Evolutionary conservation across 2,888 invertebrate genomes (phyloP), one percentile per base, ranked within the genome.

Genomic region (Platycheirus albimanus): DNA sequence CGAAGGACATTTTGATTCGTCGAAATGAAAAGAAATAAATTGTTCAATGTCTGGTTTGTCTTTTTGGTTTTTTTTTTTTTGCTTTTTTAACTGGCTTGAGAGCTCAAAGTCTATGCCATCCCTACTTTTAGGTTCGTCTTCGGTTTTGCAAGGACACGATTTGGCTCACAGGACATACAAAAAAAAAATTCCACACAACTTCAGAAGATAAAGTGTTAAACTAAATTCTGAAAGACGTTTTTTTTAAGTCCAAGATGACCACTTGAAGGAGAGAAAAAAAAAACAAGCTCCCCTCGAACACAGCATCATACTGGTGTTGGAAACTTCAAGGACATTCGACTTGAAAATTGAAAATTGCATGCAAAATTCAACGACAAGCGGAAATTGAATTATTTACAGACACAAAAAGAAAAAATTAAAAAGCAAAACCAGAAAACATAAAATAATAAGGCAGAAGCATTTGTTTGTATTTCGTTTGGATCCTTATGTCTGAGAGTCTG

Each of bases 381-480:
- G 81, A 81, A 81, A 81, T 81, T 81, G 77, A 81, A 81, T 81
- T 77, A 81, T 81, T 81, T 71, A 76, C 76, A 41, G 66, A 76
- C 81, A 49, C 15, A 38, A 33, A 61, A 17, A 49, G 4, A 36
- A 11, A 58, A 67, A 33, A 30, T 19, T 8, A 66, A 15, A 33
- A 47, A 74, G 24, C 33, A 64, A 64, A 67, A 66, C 30, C 33
- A 33, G 63, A 58, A 72, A 69, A 64, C 17, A 38, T 52, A 66
- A 79, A 63, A 78, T 64, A 69, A 69, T 67, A 69, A 58, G 58
- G 38, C 51, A 70, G 69, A 15, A 69, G 61, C 15, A 52, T 54
- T 74, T 30, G 20, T 7, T 33, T 33, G 28, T 45, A 17, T 20
- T 61, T 36, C 36, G n/a, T 47, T n/a, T 11, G n/a, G 15, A 15